Conservation (phyloP, 2,797 vertebrate species). For the Notolepis coatsorum region DNA sequence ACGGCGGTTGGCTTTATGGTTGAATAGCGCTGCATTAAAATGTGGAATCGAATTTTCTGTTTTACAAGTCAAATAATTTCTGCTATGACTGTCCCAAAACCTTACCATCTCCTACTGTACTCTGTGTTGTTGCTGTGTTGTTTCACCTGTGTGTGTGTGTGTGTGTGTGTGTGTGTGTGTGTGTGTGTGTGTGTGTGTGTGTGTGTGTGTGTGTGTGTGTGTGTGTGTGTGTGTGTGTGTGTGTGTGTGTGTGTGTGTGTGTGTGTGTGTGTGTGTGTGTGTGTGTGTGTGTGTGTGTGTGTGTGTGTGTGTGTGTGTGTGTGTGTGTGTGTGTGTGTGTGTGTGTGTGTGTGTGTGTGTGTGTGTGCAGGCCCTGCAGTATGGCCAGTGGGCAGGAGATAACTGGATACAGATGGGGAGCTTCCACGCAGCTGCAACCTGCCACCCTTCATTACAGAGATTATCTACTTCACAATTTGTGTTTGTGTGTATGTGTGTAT, state of each 20-base stretch:
- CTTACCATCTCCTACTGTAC: neutral
- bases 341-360: too few species aligned
- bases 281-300: too few species aligned
- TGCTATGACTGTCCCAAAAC: neutral
- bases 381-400: neutral
- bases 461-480: neutral
- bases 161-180: too few species aligned
- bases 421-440: slow-evolving; percentile 42
- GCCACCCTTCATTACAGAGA: slow-evolving; percentile 45
- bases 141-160: neutral
- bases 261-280: too few species aligned
- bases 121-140: neutral
- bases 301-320: too few species aligned
- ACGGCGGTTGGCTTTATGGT: slow-evolving; percentile 35
- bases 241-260: too few species aligned
- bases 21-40: slow-evolving; percentile 18
- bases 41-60: neutral
- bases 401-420: slow-evolving; percentile 21
- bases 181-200: too few species aligned
- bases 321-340: too few species aligned
- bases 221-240: too few species aligned
- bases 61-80: neutral
- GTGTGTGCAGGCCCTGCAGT: neutral
- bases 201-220: too few species aligned
- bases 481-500: neutral